Conservation (phyloP, 2,113 vertebrate species). For the Brevimyrus niger region DNA sequence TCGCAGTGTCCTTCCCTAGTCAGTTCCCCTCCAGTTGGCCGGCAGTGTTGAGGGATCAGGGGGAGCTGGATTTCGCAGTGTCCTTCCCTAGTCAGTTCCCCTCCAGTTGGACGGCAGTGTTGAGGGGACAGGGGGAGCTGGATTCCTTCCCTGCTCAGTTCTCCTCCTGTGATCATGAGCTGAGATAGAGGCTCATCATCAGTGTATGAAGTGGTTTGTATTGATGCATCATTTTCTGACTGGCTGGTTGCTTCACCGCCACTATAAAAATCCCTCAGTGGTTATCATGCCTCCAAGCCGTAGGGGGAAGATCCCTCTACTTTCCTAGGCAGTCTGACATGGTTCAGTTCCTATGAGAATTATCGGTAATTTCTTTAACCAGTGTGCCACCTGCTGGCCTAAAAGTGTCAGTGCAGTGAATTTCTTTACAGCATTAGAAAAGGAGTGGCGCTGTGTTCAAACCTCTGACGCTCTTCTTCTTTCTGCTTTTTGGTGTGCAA, state of each 20-base stretch:
- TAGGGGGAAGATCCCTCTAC: not conserved
- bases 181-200: not conserved
- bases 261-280: not conserved
- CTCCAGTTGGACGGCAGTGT: not conserved
- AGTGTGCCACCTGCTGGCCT: not conserved
- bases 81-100: not conserved
- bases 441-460: not conserved
- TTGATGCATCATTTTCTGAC: not conserved
- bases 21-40: not conserved
- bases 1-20: too few relatives aligned
- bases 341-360: not conserved
- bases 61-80: not conserved
- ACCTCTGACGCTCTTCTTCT: not conserved
- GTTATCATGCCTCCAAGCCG: not conserved
- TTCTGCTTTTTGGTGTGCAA: constrained; percentile 32
- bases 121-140: not conserved
- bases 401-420: not conserved
- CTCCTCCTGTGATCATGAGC: not conserved
- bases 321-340: not conserved
- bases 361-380: not conserved
- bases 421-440: not conserved
- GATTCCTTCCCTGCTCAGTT: not conserved
- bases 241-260: not conserved
- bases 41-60: too few relatives aligned
- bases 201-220: not conserved